These are phyloP conservation scores for Drosophila percnosoma DNA, from an alignment of 2,888 invertebrate genomes.

Conservation along the genomic window DNA sequence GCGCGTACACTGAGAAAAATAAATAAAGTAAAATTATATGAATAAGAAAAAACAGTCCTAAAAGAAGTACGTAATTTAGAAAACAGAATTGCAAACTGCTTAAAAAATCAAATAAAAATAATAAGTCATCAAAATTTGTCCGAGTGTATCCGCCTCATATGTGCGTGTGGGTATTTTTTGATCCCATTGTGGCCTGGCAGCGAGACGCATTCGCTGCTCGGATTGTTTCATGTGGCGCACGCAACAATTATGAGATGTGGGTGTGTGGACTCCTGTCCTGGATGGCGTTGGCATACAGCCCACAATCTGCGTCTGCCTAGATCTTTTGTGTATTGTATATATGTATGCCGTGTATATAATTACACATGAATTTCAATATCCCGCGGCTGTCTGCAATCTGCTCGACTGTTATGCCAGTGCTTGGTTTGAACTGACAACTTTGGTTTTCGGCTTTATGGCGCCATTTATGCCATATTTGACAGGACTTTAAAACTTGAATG, in stretches of 20 bases:
- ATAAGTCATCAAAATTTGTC: fast-evolving
- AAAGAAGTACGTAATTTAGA: not conserved
- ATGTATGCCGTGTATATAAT: conserved; percentile 54
- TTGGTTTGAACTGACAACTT: conserved; percentile 31
- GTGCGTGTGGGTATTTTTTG: conserved; percentile 16
- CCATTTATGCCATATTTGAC: conserved; percentile 41
- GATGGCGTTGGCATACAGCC: not conserved
- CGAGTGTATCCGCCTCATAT: not conserved
- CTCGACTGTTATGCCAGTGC: conserved; percentile 25
- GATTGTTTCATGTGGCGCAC: conserved; percentile 63
- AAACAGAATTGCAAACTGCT: not conserved
- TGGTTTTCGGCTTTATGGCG: conserved; percentile 46
- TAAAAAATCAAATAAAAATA: not conserved
- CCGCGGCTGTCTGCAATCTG: conserved; percentile 50
- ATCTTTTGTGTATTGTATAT: conserved; percentile 16
- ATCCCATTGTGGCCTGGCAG: conserved; percentile 43
- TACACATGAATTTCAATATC: conserved; percentile 79
- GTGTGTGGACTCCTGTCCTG: not conserved
- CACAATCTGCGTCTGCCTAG: conserved; percentile 8
- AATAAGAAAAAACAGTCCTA: not conserved
- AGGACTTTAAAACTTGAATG: conserved; percentile 62
- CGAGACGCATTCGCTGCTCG: conserved; percentile 60
- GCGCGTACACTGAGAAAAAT: not conserved
- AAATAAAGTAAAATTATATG: not conserved
- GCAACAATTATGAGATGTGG: conserved; percentile 45